These are phyloP conservation scores for Trissolcus brochymenae DNA, from an alignment of 2,888 invertebrate species.

Conservation along the genomic window DNA sequence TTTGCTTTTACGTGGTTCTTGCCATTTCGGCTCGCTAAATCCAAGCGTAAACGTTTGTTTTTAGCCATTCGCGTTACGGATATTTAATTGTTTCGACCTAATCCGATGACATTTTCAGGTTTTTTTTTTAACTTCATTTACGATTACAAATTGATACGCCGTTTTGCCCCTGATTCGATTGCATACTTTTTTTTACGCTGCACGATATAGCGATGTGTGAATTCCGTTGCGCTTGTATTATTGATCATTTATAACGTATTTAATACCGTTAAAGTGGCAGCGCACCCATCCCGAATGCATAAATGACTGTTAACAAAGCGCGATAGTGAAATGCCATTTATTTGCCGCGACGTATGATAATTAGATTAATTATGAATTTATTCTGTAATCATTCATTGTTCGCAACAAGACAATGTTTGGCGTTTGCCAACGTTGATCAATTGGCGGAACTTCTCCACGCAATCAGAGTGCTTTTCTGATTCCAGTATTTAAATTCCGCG, in stretches of 20 bases:
- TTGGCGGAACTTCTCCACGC: not conserved
- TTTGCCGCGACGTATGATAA: slow-evolving; percentile 8
- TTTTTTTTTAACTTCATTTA: slow-evolving; percentile 18
- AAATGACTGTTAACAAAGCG: slow-evolving; percentile 6
- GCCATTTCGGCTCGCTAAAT: slow-evolving; percentile 7
- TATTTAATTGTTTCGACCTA: slow-evolving; percentile 41
- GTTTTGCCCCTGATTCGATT: slow-evolving; percentile 2
- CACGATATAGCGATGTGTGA: not conserved
- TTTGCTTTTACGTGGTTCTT: slow-evolving; percentile 16
- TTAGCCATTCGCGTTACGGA: not conserved
- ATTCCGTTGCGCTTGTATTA: slow-evolving; percentile 1
- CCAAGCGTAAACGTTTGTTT: not conserved
- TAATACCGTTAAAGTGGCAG: not conserved
- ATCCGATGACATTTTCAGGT: slow-evolving; percentile 24
- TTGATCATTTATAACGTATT: slow-evolving; percentile 14
- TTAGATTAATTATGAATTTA: slow-evolving; percentile 18
- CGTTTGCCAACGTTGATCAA: slow-evolving; percentile 2
- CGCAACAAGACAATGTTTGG: slow-evolving; percentile 1
- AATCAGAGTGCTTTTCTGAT: too few species aligned
- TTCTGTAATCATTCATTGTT: not conserved
- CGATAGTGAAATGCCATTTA: slow-evolving; percentile 4
- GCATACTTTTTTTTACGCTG: not conserved
- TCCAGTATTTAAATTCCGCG: too few species aligned
- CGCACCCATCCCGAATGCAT: slow-evolving; percentile 1
- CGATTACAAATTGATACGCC: slow-evolving; percentile 23